These are phyloP conservation scores for Drosophila tropicalis DNA, from an alignment of 1,140 invertebrate species.

Conservation along the genomic window DNA sequence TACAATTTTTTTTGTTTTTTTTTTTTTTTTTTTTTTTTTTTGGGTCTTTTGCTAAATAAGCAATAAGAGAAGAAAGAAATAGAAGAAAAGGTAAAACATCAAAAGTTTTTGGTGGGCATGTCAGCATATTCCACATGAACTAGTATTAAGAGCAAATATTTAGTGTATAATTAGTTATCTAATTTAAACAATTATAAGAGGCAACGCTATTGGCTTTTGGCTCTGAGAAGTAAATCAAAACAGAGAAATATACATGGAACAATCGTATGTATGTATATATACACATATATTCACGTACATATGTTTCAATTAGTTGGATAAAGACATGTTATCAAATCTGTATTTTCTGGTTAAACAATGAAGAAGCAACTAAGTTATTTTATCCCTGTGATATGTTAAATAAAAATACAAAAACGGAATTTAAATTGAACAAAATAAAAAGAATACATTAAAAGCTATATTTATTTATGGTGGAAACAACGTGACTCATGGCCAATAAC, in stretches of 20 bases:
- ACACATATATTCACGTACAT: not conserved
- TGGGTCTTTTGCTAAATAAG: no score
- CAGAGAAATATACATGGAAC: slow-evolving; percentile 49
- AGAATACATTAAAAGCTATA: not conserved
- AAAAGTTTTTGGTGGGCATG: slow-evolving; percentile 36
- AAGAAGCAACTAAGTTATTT: slow-evolving; percentile 70
- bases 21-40: slow-evolving; percentile 8
- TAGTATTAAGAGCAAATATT: slow-evolving; percentile 44
- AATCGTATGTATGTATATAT: not conserved
- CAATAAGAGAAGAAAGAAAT: slow-evolving; percentile 17
- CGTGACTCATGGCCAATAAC: not conserved
- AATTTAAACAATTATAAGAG: slow-evolving; percentile 8
- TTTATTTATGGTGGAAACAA: not conserved
- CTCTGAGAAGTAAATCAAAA: slow-evolving; percentile 25
- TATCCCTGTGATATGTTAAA: slow-evolving; percentile 83
- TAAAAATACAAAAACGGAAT: slow-evolving; percentile 57
- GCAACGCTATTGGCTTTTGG: not conserved
- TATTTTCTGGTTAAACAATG: slow-evolving; percentile 65
- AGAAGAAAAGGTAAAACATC: slow-evolving; percentile 10
- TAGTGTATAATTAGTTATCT: slow-evolving; percentile 5
- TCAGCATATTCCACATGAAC: slow-evolving; percentile 22
- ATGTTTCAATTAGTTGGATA: slow-evolving; percentile 27
- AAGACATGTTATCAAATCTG: slow-evolving; percentile 39
- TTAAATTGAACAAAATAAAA: slow-evolving; percentile 39
- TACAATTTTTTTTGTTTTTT: slow-evolving; percentile 33